Conservation (phyloP, 1,140 invertebrate genomes). For the Leptoteleia sp. region DNA sequence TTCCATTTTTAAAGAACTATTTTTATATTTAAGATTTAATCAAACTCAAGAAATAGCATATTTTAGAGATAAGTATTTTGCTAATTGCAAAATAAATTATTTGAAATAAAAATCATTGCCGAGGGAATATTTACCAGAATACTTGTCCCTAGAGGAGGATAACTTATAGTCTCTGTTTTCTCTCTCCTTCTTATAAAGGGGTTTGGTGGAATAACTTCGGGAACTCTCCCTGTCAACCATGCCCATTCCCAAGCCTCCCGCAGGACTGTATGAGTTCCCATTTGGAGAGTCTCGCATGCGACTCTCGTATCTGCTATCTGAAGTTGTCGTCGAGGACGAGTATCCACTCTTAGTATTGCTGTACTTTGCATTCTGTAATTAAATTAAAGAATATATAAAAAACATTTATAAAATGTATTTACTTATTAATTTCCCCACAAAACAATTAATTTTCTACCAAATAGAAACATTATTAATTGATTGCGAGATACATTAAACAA, state of each 20-base stretch:
- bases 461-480: no score
- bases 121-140: slow-evolving; percentile 86
- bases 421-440: no score
- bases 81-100: no score
- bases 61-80: no score
- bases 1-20: no score
- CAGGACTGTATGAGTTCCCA: slow-evolving; percentile 88
- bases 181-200: slow-evolving; percentile 94
- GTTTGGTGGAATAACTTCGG: slow-evolving; percentile 87
- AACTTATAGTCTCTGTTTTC: slow-evolving; percentile 93
- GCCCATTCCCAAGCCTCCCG: slow-evolving; percentile 81
- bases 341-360: slow-evolving; percentile 86
- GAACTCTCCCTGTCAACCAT: slow-evolving; percentile 86
- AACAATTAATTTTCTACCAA: no score
- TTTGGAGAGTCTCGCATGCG: slow-evolving; percentile 87
- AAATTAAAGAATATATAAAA: no score
- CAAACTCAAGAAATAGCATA: no score
- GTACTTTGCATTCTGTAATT: slow-evolving; percentile 88
- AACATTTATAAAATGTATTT: no score
- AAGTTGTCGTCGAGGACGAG: slow-evolving; percentile 80
- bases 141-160: slow-evolving; percentile 90
- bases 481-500: no score
- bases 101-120: no score
- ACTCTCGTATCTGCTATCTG: slow-evolving; percentile 82
- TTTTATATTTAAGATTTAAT: no score